phyloP scores from a whole-genome alignment of 2,888 invertebrate genomes.

The Antheraea assamensis region DNA sequence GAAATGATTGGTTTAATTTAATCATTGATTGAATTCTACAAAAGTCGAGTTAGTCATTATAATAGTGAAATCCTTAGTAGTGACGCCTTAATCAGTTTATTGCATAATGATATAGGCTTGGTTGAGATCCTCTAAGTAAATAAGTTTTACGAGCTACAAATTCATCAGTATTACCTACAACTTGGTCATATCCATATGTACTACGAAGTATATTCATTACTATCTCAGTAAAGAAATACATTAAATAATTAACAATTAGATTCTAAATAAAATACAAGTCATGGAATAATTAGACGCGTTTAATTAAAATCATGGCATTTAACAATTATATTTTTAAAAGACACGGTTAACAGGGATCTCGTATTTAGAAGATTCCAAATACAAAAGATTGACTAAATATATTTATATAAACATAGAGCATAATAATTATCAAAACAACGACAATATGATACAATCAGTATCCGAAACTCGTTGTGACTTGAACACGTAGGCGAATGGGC shows the following conservation, averaged over 20 bases:
- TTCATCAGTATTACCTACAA: constrained; percentile 33
- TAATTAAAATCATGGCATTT: background rate
- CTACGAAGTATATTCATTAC: background rate
- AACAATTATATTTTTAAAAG: background rate
- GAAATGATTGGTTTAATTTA: constrained; percentile 26
- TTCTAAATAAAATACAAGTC: background rate
- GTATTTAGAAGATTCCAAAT: background rate
- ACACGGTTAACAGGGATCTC: background rate
- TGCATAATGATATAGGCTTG: constrained; percentile 57
- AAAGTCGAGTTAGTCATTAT: constrained; percentile 36
- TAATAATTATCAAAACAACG: background rate
- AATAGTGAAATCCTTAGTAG: constrained; percentile 32
- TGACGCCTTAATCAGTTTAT: constrained; percentile 50
- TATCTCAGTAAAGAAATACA: background rate
- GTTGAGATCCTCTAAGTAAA: constrained; percentile 45
- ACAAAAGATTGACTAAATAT: background rate
- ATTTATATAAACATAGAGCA: background rate
- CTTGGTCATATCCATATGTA: background rate
- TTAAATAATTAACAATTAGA: background rate
- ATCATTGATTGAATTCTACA: constrained; percentile 34
- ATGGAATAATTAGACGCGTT: background rate
- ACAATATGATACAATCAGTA: background rate
- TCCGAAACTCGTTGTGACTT: constrained; percentile 15
- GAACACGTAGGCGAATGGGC: constrained; percentile 13
- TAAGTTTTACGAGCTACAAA: constrained; percentile 54